These are phyloP conservation scores for Oryctes rhinoceros DNA, from an alignment of 1,140 invertebrate species.

Conservation along the genomic window DNA sequence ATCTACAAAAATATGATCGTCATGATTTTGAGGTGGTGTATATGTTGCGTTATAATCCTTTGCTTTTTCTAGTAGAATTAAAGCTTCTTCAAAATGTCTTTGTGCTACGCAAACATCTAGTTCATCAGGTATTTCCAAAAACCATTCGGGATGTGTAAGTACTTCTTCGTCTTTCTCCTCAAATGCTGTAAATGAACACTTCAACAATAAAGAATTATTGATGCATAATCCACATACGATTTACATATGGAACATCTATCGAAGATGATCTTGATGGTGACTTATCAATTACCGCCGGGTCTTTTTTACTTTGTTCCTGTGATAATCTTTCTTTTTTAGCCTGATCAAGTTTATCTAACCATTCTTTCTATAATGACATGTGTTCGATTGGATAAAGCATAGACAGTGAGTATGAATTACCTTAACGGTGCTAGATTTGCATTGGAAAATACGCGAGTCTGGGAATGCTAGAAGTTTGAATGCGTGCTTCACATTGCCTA, in stretches of 20 bases:
- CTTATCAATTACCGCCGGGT: constrained; percentile 57
- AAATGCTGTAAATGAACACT: constrained; percentile 55
- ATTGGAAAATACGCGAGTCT: constrained; percentile 92
- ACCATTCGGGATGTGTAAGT: constrained; percentile 82
- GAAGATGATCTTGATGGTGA: constrained; percentile 61
- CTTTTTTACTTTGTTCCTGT: constrained; percentile 71
- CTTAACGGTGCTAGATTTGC: constrained; percentile 84
- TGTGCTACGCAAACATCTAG: constrained; percentile 97
- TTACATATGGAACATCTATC: constrained; percentile 62
- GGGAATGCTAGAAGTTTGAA: constrained; percentile 95
- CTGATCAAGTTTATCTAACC: constrained; percentile 92
- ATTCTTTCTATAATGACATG: constrained; percentile 76
- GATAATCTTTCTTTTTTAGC: constrained; percentile 86
- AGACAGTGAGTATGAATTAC: constrained; percentile 56
- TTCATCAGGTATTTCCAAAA: constrained; percentile 92
- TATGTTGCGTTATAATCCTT: constrained; percentile 66
- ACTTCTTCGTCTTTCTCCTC: constrained; percentile 66
- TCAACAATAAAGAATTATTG: not conserved
- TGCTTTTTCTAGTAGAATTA: constrained; percentile 82
- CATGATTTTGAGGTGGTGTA: constrained; percentile 60
- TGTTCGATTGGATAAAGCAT: not conserved
- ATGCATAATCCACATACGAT: not conserved
- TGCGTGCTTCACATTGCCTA: constrained; percentile 88
- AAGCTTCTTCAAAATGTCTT: constrained; percentile 95
- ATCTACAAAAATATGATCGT: constrained; percentile 58